Base-by-base conservation (phyloP, 2,797 vertebrate species). In the Chelon auratus region DNA sequence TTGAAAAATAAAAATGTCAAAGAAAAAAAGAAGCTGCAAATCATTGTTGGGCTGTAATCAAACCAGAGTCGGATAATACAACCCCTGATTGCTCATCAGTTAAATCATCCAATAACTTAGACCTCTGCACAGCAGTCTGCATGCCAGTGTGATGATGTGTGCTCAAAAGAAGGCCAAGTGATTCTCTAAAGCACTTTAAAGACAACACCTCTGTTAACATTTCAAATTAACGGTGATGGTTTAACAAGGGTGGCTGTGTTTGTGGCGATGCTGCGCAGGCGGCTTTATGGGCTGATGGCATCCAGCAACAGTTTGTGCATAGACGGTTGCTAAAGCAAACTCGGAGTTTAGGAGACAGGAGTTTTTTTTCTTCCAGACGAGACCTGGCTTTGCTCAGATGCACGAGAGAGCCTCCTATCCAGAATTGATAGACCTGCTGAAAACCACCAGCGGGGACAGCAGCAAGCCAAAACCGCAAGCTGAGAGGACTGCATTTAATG, bases 291-390 rank as follows among this genome's bases (percentile, higher is more conserved):
- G 72, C 59, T 67, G 55, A 82, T 81, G 72, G 77, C 76, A 85
- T 81, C 55, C 72, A 86, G 79, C 76, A 83, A 81, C 66, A 77
- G 81, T 80, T 83, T 90, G 66, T 70, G 67, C 78, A 62, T 71
- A 75, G 51, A 70, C 63, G 71, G 85, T 91, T 91, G 85, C 82
- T 91, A 90, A 83, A 89, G 80, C 86, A 91, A 88, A 92, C 62
- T 66, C 48, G 8, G 79, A 40, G 87, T 87, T 70, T 59, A 76
- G 62, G 70, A 83, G 85, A 78, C 73, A 72, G 57, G 50, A 81
- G 65, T 52, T 79, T 43, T 20, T 39, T 9, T 15, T 17, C 17
- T 54, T 59, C 22, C 78, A 61, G 63, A 73, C 54, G 15, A 83
- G 75, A 80, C 77, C 89, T 91, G 87, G 85, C 56, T 92, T 89